These are phyloP conservation scores for Megaleporinus macrocephalus DNA, from an alignment of 2,113 vertebrate genomes.

Conservation along the genomic window DNA sequence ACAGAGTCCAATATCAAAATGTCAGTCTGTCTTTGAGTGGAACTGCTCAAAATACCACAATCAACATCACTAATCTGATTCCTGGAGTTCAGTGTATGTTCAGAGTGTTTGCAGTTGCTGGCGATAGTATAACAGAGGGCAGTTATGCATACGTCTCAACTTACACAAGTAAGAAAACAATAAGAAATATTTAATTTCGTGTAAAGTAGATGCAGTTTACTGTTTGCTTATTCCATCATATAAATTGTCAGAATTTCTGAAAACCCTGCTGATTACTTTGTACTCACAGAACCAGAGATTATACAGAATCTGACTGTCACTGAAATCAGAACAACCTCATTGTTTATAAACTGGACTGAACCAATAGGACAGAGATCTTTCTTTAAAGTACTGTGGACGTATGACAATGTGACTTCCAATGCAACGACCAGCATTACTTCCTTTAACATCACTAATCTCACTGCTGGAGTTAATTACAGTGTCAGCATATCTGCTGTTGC, in stretches of 20 bases:
- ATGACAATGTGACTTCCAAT: accelerated
- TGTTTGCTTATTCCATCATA: background rate
- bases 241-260: background rate
- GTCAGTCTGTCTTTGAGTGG: background rate
- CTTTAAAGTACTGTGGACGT: background rate
- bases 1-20: conserved; percentile 25
- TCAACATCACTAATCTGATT: conserved; percentile 39
- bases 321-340: conserved; percentile 30
- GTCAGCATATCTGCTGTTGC: conserved; percentile 70
- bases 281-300: conserved; percentile 29
- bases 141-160: background rate
- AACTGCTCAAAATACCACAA: background rate
- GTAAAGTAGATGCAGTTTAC: background rate
- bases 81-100: conserved; percentile 56
- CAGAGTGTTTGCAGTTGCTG: conserved; percentile 39
- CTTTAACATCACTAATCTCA: conserved; percentile 47
- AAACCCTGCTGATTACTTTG: background rate
- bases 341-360: conserved; percentile 29
- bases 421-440: background rate
- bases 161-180: conserved; percentile 38
- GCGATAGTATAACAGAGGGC: conserved; percentile 33
- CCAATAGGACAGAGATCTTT: background rate
- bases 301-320: conserved; percentile 4
- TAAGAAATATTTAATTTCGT: background rate
- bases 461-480: conserved; percentile 69